These are phyloP conservation scores for Aphodius granarius DNA, from an alignment of 2,888 invertebrate species.

Conservation along the genomic window DNA sequence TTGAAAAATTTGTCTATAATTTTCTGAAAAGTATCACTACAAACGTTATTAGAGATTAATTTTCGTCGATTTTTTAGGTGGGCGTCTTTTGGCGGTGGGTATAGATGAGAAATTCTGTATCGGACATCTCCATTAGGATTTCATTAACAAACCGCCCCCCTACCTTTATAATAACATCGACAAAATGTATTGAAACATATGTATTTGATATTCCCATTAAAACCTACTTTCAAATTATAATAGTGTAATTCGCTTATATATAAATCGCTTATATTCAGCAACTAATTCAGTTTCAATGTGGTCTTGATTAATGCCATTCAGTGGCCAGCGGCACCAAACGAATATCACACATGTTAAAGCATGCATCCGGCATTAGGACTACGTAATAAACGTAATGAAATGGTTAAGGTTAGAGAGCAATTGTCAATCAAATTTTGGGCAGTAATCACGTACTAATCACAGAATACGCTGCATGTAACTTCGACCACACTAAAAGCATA, in stretches of 20 bases:
- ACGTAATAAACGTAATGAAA: not conserved
- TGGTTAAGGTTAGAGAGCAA: not conserved
- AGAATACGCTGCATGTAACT: not conserved
- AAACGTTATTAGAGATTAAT: too few species aligned
- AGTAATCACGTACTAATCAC: not conserved
- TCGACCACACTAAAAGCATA: not conserved
- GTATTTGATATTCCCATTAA: not conserved
- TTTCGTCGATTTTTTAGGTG: too few species aligned
- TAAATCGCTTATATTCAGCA: too few species aligned
- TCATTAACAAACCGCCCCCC: too few species aligned
- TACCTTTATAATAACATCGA: too few species aligned
- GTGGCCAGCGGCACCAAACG: not conserved
- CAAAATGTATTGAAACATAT: too few species aligned
- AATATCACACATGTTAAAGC: not conserved
- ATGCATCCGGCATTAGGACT: not conserved
- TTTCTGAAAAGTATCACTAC: too few species aligned
- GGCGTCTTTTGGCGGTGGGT: too few species aligned
- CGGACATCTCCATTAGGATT: too few species aligned
- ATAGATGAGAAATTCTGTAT: too few species aligned
- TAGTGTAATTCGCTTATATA: not conserved
- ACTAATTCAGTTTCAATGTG: not conserved
- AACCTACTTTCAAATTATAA: not conserved
- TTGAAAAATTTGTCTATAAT: too few species aligned
- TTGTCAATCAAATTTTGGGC: not conserved
- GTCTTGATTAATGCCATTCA: not conserved